Percentiles rank a stretch among this genome's conserved stretches.
Conservation (phyloP, 2,113 vertebrate genomes). For the Felis chaus region DNA sequence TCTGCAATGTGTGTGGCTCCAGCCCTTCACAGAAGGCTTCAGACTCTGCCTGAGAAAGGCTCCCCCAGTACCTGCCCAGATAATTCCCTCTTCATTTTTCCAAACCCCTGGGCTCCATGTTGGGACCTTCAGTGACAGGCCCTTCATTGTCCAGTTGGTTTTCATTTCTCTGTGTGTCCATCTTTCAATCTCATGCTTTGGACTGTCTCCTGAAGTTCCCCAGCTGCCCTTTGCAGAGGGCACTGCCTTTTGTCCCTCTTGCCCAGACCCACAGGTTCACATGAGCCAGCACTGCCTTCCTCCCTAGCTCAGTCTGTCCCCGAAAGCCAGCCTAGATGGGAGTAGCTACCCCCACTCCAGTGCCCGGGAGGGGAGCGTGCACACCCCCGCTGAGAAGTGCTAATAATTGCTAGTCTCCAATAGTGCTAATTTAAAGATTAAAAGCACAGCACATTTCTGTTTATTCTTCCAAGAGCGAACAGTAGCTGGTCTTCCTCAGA, state of each 20-base stretch:
- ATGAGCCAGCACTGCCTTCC: background rate
- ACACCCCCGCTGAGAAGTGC: background rate
- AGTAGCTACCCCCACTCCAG: background rate
- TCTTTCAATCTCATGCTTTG: background rate
- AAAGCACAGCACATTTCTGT: constrained; percentile 55
- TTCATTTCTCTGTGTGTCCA: background rate
- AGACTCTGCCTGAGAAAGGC: background rate
- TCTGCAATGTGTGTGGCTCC: background rate
- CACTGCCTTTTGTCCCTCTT: background rate
- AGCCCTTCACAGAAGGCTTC: background rate
- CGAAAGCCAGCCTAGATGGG: background rate
- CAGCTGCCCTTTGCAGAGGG: background rate
- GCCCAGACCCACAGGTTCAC: background rate
- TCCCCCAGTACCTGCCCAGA: background rate
- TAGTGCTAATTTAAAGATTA: constrained; percentile 59
- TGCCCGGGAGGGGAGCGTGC: background rate
- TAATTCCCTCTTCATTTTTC: background rate
- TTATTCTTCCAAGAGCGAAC: constrained; percentile 52
- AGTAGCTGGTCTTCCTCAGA: constrained; percentile 47
- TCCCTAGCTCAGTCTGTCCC: background rate
- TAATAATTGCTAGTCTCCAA: constrained; percentile 1
- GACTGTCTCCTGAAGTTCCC: background rate
- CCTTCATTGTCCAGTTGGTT: background rate
- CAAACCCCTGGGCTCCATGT: background rate
- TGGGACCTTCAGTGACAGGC: background rate